phyloP scores from a whole-genome alignment of 2,797 vertebrate genomes.

The Notolabrus celidotus region DNA sequence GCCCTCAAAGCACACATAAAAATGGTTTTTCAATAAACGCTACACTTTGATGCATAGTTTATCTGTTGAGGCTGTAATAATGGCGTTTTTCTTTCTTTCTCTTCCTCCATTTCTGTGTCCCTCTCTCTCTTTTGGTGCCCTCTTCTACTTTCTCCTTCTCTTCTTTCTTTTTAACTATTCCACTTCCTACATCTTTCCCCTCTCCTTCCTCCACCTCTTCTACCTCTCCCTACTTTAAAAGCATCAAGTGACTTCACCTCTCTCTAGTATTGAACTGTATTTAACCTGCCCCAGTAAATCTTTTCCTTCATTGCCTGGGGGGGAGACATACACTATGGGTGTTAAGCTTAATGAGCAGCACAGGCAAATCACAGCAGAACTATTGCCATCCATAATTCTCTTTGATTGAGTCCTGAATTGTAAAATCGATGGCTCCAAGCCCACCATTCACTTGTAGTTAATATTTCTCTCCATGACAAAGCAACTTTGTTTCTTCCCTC shows the following conservation, averaged over 20 bases:
- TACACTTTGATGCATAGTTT: constrained; percentile 76
- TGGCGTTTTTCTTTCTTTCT: constrained; percentile 37
- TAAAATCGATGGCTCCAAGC: constrained; percentile 80
- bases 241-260: constrained; percentile 54
- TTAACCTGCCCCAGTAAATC: constrained; percentile 70
- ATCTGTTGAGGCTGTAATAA: constrained; percentile 69
- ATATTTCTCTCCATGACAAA: constrained; percentile 74
- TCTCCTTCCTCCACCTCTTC: constrained; percentile 12
- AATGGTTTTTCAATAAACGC: constrained; percentile 75
- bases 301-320: constrained; percentile 54
- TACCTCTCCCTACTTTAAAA: constrained; percentile 37
- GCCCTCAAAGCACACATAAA: constrained; percentile 75
- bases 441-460: constrained; percentile 74
- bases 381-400: constrained; percentile 78
- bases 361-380: constrained; percentile 62
- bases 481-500: constrained; percentile 69
- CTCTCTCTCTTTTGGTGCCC: constrained; percentile 12
- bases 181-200: constrained; percentile 13
- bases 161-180: constrained; percentile 4
- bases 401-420: constrained; percentile 82
- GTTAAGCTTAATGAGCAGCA: constrained; percentile 76
- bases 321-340: constrained; percentile 57
- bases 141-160: constrained; percentile 13
- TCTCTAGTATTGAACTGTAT: constrained; percentile 61
- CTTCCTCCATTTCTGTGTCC: not conserved